Base-by-base conservation (phyloP, 2,888 invertebrate genomes). In the Eueremaeus valkanovi region DNA sequence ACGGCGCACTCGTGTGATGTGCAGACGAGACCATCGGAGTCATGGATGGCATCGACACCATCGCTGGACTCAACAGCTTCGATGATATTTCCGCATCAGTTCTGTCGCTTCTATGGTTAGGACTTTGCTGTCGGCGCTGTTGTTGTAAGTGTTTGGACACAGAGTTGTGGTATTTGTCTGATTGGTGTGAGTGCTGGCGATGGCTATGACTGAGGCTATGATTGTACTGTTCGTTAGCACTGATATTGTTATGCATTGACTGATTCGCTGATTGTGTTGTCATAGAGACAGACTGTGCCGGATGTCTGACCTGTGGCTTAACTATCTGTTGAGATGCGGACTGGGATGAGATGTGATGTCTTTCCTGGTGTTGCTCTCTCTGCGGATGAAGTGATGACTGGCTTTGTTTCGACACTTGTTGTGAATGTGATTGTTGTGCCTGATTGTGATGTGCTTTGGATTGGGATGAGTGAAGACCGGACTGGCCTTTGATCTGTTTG, bases 381-480 rank as follows among this genome's bases (percentile, higher is more conserved):
- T 68, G 68, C 68, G 40, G 61, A 13, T 74, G 68, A n/a, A n/a
- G n/a, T n/a, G n/a, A n/a, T 24, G 55, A 27, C 27, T 70, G 70
- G 27, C 21, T 42, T 36, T 74, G 42, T 74, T 8, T 58, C n/a
- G 24, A 27, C 42, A 31, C 55, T 55, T 55, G 55, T 55, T n/a
- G 45, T 40, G 70, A 40, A 6, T 29, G 27, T 70, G 70, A 42
- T 1, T 33, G 36, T 21, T 42, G 31, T n/a, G 24, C 8, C 18
- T 45, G 33, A 33, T 6, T 11, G 18, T 31, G 61, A 33, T 63
- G 61, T 5, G 16, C 13, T 27, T 16, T n/a, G 33, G 33, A 33
- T 3, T 63, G 61, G 61, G 61, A 29, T 33, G 3, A 33, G 27
- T 29, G 61, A 63, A 6, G n/a, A n/a, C 33, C 16, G 9, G 31